A percentile compares a stretch with the other conserved stretches of the same genome.
These are phyloP conservation scores for Guaruba guarouba DNA, from an alignment of 2,113 vertebrate genomes.

Conservation along the genomic window DNA sequence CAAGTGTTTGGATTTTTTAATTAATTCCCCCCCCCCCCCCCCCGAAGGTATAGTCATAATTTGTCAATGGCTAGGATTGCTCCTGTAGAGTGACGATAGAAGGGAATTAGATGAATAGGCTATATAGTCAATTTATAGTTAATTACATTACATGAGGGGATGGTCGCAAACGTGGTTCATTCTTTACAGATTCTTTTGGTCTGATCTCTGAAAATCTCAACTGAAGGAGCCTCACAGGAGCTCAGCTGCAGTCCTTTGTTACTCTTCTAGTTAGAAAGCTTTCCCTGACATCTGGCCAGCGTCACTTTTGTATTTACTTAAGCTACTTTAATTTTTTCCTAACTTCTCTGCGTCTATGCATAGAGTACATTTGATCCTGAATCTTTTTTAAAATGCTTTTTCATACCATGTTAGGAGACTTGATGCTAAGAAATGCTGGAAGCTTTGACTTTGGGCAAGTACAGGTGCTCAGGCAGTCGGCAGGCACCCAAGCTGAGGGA, in stretches of 20 bases:
- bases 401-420: neutral
- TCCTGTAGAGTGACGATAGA: neutral
- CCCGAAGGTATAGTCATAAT: rapidly evolving
- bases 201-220: neutral
- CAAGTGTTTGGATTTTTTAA: too few species aligned
- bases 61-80: neutral
- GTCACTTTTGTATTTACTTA: constrained; percentile 7
- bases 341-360: neutral
- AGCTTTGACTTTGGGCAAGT: neutral
- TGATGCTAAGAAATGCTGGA: neutral
- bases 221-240: neutral
- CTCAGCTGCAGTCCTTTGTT: constrained; percentile 28
- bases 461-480: neutral
- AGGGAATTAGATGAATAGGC: neutral
- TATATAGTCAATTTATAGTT: neutral
- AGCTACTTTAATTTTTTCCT: neutral
- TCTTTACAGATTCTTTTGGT: neutral
- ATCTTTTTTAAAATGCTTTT: neutral
- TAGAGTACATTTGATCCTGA: neutral
- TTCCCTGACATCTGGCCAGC: neutral
- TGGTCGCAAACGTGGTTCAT: neutral
- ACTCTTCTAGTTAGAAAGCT: neutral
- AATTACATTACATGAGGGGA: neutral
- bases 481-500: neutral
- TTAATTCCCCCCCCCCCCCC: too few species aligned